Conservation (phyloP, 1,140 invertebrate genomes). For the Aphis craccivora region DNA sequence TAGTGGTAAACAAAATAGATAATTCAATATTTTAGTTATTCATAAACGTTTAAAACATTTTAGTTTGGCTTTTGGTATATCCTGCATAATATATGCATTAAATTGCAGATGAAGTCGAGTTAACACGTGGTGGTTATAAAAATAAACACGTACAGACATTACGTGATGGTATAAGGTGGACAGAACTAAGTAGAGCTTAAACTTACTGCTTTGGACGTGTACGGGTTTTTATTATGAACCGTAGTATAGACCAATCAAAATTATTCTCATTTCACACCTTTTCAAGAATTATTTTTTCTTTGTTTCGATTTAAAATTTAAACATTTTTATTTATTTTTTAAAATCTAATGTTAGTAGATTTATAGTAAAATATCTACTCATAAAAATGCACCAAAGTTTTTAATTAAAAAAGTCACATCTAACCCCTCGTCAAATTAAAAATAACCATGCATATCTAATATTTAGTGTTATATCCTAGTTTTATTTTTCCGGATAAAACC, state of each 20-base stretch:
- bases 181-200: constrained; percentile 41
- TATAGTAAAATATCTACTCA: too few relatives aligned
- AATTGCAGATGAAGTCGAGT: not conserved
- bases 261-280: not conserved
- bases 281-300: not conserved
- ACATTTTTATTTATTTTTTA: not conserved
- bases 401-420: not conserved
- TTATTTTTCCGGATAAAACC: not conserved
- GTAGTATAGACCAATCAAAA: not conserved
- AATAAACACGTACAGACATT: constrained; percentile 27
- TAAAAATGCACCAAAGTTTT: not conserved
- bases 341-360: not conserved
- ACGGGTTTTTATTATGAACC: not conserved
- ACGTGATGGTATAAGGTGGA: not conserved
- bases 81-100: not conserved
- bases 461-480: too few relatives aligned
- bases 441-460: not conserved
- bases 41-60: constrained; percentile 6
- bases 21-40: constrained; percentile 19
- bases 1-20: not conserved
- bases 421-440: not conserved
- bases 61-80: not conserved
- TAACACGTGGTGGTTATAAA: not conserved
- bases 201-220: not conserved
- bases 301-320: not conserved